Percentiles rank a stretch among this genome's conserved stretches.
Evolutionary conservation across 1,140 invertebrate species (phyloP).

Genomic region (Delia radicum): DNA sequence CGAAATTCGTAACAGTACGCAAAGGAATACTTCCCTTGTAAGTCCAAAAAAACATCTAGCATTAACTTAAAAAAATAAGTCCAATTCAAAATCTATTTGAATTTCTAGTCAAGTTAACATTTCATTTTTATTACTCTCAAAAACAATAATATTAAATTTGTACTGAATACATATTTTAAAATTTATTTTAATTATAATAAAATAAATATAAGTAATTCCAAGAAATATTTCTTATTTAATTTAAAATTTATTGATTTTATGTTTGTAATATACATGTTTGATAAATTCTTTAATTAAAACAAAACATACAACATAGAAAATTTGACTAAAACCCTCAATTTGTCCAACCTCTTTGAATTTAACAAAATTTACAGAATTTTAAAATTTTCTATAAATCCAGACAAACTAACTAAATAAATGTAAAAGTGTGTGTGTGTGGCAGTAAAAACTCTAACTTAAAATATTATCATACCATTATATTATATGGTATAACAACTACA

Average conservation of each 20-base stretch:
- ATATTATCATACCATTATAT: background rate
- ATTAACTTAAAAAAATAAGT: too few species aligned
- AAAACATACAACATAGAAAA: background rate
- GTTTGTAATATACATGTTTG: background rate
- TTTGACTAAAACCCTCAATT: background rate
- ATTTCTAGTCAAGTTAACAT: too few species aligned
- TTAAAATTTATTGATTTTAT: conserved; percentile 21
- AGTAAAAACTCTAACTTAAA: background rate
- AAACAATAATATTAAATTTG: too few species aligned
- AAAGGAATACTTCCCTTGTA: too few species aligned
- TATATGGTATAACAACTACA: background rate
- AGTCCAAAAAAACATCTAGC: too few species aligned
- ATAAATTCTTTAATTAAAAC: conserved; percentile 24
- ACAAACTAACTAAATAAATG: background rate
- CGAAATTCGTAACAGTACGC: too few species aligned
- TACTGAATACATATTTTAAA: too few species aligned
- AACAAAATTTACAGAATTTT: background rate
- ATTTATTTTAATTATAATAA: too few species aligned
- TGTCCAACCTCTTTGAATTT: background rate
- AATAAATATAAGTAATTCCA: background rate
- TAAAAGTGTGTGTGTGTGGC: background rate
- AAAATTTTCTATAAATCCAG: background rate
- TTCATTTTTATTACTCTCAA: too few species aligned
- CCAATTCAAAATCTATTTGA: too few species aligned
- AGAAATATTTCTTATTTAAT: background rate